Conservation (phyloP, 2,888 invertebrate genomes). For the Callyntrura sp. region DNA sequence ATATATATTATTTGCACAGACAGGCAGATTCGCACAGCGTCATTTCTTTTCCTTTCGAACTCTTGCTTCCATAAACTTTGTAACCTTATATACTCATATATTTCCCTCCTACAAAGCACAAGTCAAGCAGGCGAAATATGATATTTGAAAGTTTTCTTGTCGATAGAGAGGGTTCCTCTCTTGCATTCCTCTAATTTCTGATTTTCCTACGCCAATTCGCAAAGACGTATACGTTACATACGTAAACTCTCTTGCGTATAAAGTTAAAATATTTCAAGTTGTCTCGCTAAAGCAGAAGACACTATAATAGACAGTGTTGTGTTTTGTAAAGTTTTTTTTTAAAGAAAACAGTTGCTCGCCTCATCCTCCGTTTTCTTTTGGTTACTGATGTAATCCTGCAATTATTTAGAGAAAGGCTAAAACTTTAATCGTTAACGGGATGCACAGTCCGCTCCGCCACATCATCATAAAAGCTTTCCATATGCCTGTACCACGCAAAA, state of each 20-base stretch:
- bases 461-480: neutral
- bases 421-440: conserved; percentile 24
- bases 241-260: neutral
- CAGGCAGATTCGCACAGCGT: neutral
- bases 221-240: neutral
- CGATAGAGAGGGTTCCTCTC: neutral
- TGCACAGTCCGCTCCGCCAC: neutral
- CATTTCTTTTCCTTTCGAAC: neutral
- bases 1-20: conserved; percentile 1
- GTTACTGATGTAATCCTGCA: neutral
- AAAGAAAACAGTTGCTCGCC: neutral
- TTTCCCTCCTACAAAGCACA: neutral
- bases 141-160: neutral
- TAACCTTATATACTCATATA: neutral
- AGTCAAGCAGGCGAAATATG: neutral
- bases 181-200: neutral
- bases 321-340: neutral
- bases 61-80: neutral
- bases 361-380: neutral
- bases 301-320: neutral
- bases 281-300: no score
- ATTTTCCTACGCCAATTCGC: neutral
- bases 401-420: conserved; percentile 22
- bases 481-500: neutral
- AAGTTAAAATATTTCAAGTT: neutral